Evolutionary conservation across 1,140 invertebrate genomes (phyloP), one percentile per base, ranked within the genome.

Genomic region (Colletes gigas): DNA sequence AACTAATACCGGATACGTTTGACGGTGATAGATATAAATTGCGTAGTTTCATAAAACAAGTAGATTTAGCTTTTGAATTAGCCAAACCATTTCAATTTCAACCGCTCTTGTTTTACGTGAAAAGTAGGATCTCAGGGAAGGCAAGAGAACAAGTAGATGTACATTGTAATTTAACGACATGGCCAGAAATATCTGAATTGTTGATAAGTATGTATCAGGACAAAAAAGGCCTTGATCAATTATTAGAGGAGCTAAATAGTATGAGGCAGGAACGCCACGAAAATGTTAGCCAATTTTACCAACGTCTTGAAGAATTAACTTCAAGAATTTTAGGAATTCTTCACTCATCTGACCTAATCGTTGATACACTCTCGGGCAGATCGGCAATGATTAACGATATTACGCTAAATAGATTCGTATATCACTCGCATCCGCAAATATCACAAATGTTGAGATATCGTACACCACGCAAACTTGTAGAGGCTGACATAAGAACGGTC

Each of bases 21-120:
- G 41, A 72, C n/a, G 55, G 57, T 47, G 57, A 72, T 9, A 21
- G 70, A 30, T 60, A 60, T 2, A 59, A 72, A 47, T 0, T 72
- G 8, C 70, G 57, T 0, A 60, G 57, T 17, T 60, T 72, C 17
- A 50, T 72, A 15, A 72, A 72, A 72, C 70, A 72, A 50, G 19
- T 50, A 3, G 57, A 72, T 14, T 5, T 5, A 1, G n/a, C 21
- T 14, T 72, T 72, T 14, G 57, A 72, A 60, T 47, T 60, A 72
- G 19, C 57, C 10, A 1, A 39, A 4, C 14, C 55, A 2, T 3
- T 0, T 1, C 41, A 59, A 60, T 0, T 3, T 12, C 0, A 1
- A 6, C n/a, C 69, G 7, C 5, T 72, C 4, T 6, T 70, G 14
- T 6, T 44, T 0, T 59, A 12, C 5, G 30, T 57, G 14, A 59